Conservation (phyloP, 2,797 vertebrate genomes). For the Alectoris magna region DNA sequence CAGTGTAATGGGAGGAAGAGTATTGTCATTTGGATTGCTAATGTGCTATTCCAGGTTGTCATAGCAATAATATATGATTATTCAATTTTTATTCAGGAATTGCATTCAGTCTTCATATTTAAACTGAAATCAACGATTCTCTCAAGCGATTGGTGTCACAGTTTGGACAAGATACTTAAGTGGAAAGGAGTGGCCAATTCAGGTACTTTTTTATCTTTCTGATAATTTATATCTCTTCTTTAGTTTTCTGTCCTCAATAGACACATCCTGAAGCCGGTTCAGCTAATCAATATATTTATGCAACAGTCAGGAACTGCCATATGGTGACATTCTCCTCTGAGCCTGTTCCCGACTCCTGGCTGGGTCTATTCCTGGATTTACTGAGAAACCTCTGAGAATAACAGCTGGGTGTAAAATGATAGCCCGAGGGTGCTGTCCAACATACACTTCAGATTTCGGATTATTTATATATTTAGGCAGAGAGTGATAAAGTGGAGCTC, state of each 20-base stretch:
- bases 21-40: constrained; percentile 15
- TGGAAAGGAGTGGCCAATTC: background rate
- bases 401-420: constrained; percentile 77
- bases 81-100: constrained; percentile 40
- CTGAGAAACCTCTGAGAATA: constrained; percentile 72
- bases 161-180: background rate
- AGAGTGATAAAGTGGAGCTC: constrained; percentile 25
- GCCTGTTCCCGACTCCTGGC: constrained; percentile 53
- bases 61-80: constrained; percentile 27
- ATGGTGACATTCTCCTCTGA: constrained; percentile 70
- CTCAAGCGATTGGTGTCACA: rapidly evolving
- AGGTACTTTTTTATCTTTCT: background rate
- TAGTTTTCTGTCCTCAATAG: constrained; percentile 36
- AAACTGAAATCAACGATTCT: background rate
- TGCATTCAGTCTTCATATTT: background rate
- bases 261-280: constrained; percentile 60
- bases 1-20: background rate
- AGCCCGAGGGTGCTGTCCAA: constrained; percentile 71
- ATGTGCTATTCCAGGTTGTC: constrained; percentile 8
- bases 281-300: constrained; percentile 68
- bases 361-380: constrained; percentile 72
- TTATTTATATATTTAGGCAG: constrained; percentile 71
- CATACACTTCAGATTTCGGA: constrained; percentile 60
- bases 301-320: constrained; percentile 64
- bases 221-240: background rate